Evolutionary conservation across 2,797 vertebrate species (phyloP).

Genomic region (Pangasius larnaudii): DNA sequence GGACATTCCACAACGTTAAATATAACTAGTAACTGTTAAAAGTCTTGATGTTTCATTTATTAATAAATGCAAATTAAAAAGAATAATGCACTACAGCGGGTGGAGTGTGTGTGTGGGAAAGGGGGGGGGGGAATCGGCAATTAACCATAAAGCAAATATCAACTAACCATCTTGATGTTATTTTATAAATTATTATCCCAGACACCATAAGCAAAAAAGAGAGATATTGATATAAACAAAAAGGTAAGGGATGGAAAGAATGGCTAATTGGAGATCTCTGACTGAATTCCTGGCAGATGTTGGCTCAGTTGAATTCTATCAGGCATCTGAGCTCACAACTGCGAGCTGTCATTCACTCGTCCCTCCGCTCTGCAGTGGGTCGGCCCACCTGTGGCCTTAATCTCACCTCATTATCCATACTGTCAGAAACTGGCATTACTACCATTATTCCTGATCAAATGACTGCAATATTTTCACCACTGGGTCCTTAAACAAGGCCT

Average conservation of each 20-base stretch:
- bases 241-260: not conserved
- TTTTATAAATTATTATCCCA: not conserved
- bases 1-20: not conserved
- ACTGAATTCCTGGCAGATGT: constrained; percentile 54
- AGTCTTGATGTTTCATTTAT: not conserved
- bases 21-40: not conserved
- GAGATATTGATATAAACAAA: not conserved
- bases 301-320: constrained; percentile 39
- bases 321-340: constrained; percentile 15
- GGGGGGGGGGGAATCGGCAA: rapidly evolving
- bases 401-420: constrained; percentile 38
- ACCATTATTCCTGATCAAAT: constrained; percentile 9
- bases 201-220: not conserved
- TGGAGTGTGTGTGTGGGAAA: rapidly evolving
- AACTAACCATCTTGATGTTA: not conserved
- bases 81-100: not conserved
- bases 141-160: not conserved
- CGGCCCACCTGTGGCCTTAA: not conserved
- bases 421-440: not conserved
- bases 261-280: not conserved
- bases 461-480: not conserved
- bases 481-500: not conserved
- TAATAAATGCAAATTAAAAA: not conserved
- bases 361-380: constrained; percentile 11
- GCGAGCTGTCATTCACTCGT: constrained; percentile 21